Base-by-base conservation (phyloP, 2,113 vertebrate genomes). In the Tamias sibiricus region DNA sequence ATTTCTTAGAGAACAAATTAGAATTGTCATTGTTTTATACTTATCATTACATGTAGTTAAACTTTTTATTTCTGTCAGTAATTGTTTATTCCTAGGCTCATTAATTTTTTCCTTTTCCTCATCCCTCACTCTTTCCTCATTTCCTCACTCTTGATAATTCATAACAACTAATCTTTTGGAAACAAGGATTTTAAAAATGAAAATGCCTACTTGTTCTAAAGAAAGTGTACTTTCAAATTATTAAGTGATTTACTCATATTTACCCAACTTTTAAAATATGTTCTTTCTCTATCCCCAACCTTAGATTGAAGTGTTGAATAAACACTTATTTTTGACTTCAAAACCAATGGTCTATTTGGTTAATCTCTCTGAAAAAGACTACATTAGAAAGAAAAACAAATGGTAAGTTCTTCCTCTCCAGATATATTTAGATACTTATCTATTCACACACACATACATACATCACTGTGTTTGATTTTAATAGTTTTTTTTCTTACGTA, bases 311-410 rank as follows among this genome's bases (percentile, higher is more conserved):
- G 99, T 99, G 80, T 98, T 99, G 98, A 99, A 99, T 98, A 99
- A 99, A 98, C 98, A 99, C 98, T 99, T 99, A 98, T 99, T 99
- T 97, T 99, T 99, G 98, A 99, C 99, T 79, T 99, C 99, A 94
- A 99, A 99, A 98, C 99, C 99, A 28, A 99, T 99, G 99, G 99
- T 99, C 96, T 99, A 99, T 97, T 99, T 99, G 99, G 99, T 99
- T 97, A 99, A 99, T 97, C 99, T 99, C 89, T 99, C 99, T 30
- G 99, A 99, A 98, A 99, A 99, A 98, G 99, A 99, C 98, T 99
- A 99, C 98, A 99, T 99, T 97, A 99, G 99, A 95, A 99, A 99
- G 99, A 99, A 99, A 99, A 99, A 99, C 98, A 99, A 99, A 98
- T 99, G 99, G 99, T 99, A 96, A 98, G 99, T 98, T 71, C 94